Conservation (phyloP, 2,888 invertebrate genomes). For the Tinea trinotella region DNA sequence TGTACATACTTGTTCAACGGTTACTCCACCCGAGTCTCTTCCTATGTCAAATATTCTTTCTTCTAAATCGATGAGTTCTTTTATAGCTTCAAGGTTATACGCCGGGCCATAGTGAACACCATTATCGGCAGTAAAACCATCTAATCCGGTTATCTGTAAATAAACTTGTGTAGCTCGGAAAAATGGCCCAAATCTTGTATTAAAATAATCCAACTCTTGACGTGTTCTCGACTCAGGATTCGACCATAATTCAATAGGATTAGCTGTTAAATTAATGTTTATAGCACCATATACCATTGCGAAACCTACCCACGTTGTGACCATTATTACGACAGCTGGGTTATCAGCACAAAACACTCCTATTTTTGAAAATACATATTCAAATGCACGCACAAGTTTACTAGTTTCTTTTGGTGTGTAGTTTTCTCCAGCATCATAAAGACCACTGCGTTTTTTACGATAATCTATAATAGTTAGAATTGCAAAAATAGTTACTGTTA, state of each 20-base stretch:
- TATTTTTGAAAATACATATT: constrained; percentile 42
- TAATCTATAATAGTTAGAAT: constrained; percentile 34
- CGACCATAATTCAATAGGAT: constrained; percentile 96
- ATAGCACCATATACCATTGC: constrained; percentile 78
- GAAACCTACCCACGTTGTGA: constrained; percentile 73
- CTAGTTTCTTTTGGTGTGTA: constrained; percentile 11
- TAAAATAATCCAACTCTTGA: constrained; percentile 89
- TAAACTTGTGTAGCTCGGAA: constrained; percentile 92
- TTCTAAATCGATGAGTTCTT: constrained; percentile 80
- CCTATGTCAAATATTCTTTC: constrained; percentile 75
- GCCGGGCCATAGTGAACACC: constrained; percentile 81
- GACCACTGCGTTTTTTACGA: constrained; percentile 26
- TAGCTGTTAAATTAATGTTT: constrained; percentile 81
- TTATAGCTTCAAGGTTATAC: constrained; percentile 82
- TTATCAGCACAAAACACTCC: constrained; percentile 76
- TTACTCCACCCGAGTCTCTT: constrained; percentile 61
- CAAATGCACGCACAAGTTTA: constrained; percentile 31
- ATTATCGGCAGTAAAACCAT: constrained; percentile 39
- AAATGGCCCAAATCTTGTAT: constrained; percentile 89
- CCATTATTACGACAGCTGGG: constrained; percentile 75
- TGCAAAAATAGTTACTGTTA: constrained; percentile 45
- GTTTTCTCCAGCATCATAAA: constrained; percentile 7
- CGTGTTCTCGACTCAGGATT: constrained; percentile 85
- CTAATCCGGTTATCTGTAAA: constrained; percentile 75
- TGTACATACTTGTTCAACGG: constrained; percentile 79